Base-by-base conservation (phyloP, 2,113 vertebrate genomes). In the Cygnus buccinator region DNA sequence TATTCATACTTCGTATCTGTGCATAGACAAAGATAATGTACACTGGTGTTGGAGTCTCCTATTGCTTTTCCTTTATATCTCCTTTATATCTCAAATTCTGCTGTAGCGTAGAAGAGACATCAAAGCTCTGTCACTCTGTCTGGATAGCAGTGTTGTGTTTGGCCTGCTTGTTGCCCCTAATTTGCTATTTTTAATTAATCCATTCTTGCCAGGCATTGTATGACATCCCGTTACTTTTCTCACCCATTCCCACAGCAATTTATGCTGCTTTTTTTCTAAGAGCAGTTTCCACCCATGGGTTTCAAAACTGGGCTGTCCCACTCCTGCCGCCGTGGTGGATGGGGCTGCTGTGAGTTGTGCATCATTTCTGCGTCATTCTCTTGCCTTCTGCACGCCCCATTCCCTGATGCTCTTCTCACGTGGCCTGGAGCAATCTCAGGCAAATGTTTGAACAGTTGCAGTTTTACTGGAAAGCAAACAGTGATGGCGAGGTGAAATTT, bases 121-220 rank as follows among this genome's bases (percentile, higher is more conserved):
- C 78, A 94, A 87, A 96, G 82, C 87, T 77, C 41, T 0, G 0
- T 67, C 75, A 71, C 88, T 44, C 81, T 94, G 72, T 18, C 33
- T 73, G 92, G 87, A 89, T 79, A 94, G 93, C 77, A 55, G 28
- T 79, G 77, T 85, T 94, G 31, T 76, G 74, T 84, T 91, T 94
- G 96, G 84, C 84, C 74, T 74, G 74, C 84, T 94, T 21, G 28
- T 73, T 87, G 74, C 73, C 71, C 74, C 35, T 41, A 58, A 76
- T 91, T 91, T 76, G 87, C 81, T 96, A 73, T 91, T 95, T 95
- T 95, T 92, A 31, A 89, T 96, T 92, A 91, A 94, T 74, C 73
- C 77, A 9, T 94, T 93, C 96, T 93, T 94, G 89, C 78, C 90
- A 94, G 84, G 62, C 1, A 0, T 74, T 65, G 41, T 1, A 4